phyloP scores from a whole-genome alignment of 2,113 vertebrate genomes.

The Oryzias celebensis region DNA sequence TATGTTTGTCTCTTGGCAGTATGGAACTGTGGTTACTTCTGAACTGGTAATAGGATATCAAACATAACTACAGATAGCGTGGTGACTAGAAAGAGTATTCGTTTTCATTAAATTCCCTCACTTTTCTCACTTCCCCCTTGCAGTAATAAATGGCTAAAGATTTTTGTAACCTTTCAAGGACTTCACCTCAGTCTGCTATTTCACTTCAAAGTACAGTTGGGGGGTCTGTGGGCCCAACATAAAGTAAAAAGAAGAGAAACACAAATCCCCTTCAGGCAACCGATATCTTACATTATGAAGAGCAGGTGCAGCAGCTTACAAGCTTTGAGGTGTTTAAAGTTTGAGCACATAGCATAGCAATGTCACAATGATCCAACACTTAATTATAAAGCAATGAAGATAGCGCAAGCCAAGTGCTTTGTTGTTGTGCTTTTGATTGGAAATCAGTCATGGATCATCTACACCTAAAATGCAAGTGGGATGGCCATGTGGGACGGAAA shows the following conservation, averaged over 20 bases:
- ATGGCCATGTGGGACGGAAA: constrained; percentile 57
- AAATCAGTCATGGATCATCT: constrained; percentile 78
- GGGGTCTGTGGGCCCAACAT: constrained; percentile 15
- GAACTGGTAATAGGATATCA: constrained; percentile 75
- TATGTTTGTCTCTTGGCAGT: constrained; percentile 75
- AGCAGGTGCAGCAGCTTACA: constrained; percentile 35
- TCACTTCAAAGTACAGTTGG: constrained; percentile 44
- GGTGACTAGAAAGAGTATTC: constrained; percentile 68
- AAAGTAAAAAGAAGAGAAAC: constrained; percentile 10
- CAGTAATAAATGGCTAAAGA: constrained; percentile 70
- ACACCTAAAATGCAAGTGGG: constrained; percentile 73
- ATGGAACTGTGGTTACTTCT: constrained; percentile 71
- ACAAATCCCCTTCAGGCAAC: constrained; percentile 63
- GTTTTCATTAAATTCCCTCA: constrained; percentile 73
- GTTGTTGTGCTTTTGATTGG: constrained; percentile 64
- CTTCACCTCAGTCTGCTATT: constrained; percentile 50
- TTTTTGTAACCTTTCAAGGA: constrained; percentile 74
- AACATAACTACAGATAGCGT: constrained; percentile 72
- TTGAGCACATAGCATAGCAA: constrained; percentile 52
- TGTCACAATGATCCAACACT: constrained; percentile 58
- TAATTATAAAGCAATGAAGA: constrained; percentile 69
- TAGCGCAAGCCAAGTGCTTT: constrained; percentile 53
- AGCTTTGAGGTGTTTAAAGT: constrained; percentile 66
- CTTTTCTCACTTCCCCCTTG: constrained; percentile 47
- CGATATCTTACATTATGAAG: constrained; percentile 25